Evolutionary conservation across 2,113 vertebrate species (phyloP).

Genomic region (Mesocricetus auratus): DNA sequence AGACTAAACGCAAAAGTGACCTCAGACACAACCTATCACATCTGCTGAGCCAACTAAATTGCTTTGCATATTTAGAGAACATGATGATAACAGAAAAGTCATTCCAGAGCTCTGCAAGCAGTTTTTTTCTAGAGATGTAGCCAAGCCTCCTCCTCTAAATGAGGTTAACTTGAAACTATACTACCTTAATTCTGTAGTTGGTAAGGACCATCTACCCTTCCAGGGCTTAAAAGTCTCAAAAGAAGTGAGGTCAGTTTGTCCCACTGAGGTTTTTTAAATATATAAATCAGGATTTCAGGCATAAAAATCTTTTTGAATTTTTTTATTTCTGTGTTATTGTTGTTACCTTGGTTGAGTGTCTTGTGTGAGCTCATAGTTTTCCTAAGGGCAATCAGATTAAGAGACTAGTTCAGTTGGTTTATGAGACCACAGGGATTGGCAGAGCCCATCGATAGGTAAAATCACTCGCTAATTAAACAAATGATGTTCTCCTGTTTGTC

Average conservation of each 20-base stretch:
- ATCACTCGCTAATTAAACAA: constrained; percentile 18
- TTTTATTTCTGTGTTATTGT: not conserved
- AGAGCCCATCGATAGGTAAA: constrained; percentile 16
- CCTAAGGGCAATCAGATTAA: not conserved
- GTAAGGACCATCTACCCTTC: not conserved
- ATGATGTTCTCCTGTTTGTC: not conserved
- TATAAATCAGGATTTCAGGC: not conserved
- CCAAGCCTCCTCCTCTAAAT: not conserved
- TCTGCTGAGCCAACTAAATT: not conserved
- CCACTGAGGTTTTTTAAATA: not conserved
- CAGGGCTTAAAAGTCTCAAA: not conserved
- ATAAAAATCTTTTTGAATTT: not conserved
- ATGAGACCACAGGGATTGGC: not conserved
- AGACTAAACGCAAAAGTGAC: not conserved
- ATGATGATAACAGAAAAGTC: not conserved
- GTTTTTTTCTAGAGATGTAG: not conserved
- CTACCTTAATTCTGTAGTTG: not conserved
- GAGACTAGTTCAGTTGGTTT: not conserved
- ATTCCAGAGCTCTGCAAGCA: not conserved
- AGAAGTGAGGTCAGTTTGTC: not conserved
- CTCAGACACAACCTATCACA: not conserved
- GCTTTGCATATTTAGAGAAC: not conserved
- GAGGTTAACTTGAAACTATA: not conserved
- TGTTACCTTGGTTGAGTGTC: not conserved
- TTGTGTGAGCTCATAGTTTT: not conserved